These are phyloP conservation scores for Sorex fumeus DNA, from an alignment of 2,113 vertebrate species.

Conservation along the genomic window DNA sequence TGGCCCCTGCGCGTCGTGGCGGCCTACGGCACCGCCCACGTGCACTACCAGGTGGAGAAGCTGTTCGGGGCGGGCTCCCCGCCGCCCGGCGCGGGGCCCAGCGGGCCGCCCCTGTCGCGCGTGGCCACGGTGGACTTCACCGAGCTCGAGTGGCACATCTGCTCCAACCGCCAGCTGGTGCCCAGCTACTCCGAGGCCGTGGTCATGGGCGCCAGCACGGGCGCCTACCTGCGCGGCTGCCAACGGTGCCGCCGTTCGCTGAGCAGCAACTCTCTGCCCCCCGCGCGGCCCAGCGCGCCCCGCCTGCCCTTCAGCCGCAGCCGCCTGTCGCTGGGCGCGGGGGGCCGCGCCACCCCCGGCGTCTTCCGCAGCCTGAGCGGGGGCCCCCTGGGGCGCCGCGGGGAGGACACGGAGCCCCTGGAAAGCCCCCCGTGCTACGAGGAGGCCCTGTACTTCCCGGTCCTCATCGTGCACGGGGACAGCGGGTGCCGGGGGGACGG, in stretches of 20 bases:
- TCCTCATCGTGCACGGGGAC: constrained; percentile 90
- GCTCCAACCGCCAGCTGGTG: constrained; percentile 92
- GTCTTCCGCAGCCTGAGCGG: constrained; percentile 90
- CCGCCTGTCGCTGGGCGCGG: constrained; percentile 88
- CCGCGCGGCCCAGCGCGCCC: constrained; percentile 79
- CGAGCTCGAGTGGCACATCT: constrained; percentile 92
- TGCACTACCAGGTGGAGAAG: constrained; percentile 92
- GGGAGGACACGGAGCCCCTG: constrained; percentile 83
- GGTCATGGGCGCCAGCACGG: constrained; percentile 87
- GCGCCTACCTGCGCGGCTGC: constrained; percentile 89
- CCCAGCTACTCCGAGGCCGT: constrained; percentile 91
- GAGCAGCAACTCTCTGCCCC: constrained; percentile 90
- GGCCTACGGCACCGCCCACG: constrained; percentile 89
- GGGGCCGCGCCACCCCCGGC: constrained; percentile 84
- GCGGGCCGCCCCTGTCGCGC: constrained; percentile 84
- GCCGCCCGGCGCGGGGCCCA: constrained; percentile 66
- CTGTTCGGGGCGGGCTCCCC: constrained; percentile 88
- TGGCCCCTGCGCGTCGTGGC: constrained; percentile 90
- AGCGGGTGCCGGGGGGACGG: constrained; percentile 87
- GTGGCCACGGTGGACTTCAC: constrained; percentile 92
- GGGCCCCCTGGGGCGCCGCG: constrained; percentile 78
- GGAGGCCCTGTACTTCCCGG: constrained; percentile 90
- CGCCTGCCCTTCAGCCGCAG: constrained; percentile 90
- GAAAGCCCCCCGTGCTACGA: constrained; percentile 89
- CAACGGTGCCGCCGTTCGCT: constrained; percentile 88